Conservation (phyloP, 2,113 vertebrate genomes). For the Hystrix brachyura region DNA sequence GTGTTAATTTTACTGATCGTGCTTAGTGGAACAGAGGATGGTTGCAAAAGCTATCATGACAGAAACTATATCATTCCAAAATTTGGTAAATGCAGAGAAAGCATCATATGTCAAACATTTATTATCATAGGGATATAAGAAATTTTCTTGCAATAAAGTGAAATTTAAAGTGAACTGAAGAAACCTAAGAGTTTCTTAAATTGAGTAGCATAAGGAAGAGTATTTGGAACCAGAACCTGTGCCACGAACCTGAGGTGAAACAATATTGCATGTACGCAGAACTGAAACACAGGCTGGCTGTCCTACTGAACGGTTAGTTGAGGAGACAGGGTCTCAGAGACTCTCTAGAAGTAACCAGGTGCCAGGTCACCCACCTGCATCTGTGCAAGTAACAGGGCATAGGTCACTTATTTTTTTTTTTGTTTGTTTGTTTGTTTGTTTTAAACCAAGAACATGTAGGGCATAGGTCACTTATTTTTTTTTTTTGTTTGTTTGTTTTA, state of each 20-base stretch:
- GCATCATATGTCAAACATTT: neutral
- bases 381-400: neutral
- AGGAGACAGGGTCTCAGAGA: neutral
- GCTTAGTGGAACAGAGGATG: neutral
- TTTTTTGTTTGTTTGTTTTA: too few species aligned
- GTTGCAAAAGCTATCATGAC: neutral
- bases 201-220: neutral
- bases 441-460: too few species aligned
- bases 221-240: neutral
- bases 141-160: neutral
- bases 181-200: neutral
- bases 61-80: neutral
- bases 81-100: neutral
- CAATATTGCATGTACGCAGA: neutral
- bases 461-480: neutral
- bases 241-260: neutral
- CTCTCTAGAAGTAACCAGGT: neutral
- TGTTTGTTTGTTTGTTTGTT: too few species aligned
- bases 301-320: neutral
- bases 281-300: fast-evolving
- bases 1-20: neutral
- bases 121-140: neutral
- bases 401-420: neutral
- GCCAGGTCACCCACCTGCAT: neutral
- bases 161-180: neutral